These are phyloP conservation scores for Clavelina lepadiformis DNA, from an alignment of 23 tunicate genomes.

Conservation along the genomic window DNA sequence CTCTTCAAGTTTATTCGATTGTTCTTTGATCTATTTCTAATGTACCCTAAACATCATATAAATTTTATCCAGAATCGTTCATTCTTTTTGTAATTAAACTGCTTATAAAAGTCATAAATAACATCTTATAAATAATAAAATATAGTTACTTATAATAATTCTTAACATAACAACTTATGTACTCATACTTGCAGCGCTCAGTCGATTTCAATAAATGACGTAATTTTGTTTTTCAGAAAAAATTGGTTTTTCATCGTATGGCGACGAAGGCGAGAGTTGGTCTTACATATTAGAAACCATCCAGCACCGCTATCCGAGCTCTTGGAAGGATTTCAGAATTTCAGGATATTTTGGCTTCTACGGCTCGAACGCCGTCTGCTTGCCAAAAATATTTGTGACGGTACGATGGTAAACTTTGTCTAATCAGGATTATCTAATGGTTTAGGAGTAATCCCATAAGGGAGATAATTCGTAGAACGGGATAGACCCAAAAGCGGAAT, in stretches of 20 bases:
- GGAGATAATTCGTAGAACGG: too few species aligned
- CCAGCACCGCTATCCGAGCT: constrained; percentile 16
- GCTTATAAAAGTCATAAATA: not conserved
- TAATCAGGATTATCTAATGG: too few species aligned
- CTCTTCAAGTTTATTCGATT: too few species aligned
- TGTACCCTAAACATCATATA: too few species aligned
- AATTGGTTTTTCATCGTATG: too few species aligned
- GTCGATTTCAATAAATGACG: too few species aligned
- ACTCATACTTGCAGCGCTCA: not conserved
- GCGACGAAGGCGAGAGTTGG: constrained; percentile 32
- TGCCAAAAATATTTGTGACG: constrained; percentile 64
- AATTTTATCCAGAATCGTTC: too few species aligned
- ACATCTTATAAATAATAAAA: not conserved
- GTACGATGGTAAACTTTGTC: constrained; percentile 40
- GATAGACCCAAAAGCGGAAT: too few species aligned
- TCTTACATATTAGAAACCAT: constrained; percentile 11
- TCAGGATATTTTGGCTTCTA: constrained; percentile 58
- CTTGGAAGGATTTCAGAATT: constrained; percentile 38
- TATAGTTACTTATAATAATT: not conserved
- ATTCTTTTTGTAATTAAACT: too few species aligned
- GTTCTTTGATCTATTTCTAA: too few species aligned
- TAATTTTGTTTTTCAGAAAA: too few species aligned
- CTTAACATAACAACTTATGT: not conserved
- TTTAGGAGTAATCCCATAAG: too few species aligned
- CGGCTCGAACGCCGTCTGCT: constrained; percentile 55